Conservation (phyloP, 2,797 vertebrate genomes). For the Lerista edwardsae region DNA sequence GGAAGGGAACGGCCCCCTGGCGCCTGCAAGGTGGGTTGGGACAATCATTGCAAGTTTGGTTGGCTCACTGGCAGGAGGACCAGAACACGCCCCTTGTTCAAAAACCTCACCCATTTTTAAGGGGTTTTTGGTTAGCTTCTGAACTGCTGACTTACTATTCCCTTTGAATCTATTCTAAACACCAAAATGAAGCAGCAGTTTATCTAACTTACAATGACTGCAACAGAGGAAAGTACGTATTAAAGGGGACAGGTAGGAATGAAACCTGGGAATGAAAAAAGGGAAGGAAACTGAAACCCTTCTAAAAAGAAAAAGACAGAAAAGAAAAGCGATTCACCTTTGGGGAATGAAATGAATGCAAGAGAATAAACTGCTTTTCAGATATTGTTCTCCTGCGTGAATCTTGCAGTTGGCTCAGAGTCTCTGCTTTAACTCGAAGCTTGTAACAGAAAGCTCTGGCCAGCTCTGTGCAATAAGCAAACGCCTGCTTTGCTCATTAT, state of each 20-base stretch:
- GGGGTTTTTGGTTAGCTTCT: conserved; percentile 36
- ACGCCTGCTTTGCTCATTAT: conserved; percentile 3
- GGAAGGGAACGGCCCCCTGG: conserved; percentile 23
- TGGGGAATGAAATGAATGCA: conserved; percentile 11
- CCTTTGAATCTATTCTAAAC: neutral
- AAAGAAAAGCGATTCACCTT: conserved; percentile 20
- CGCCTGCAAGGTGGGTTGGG: conserved; percentile 18
- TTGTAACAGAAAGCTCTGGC: neutral
- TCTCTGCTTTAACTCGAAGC: neutral
- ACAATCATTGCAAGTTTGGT: conserved; percentile 31
- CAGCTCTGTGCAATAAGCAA: conserved; percentile 25
- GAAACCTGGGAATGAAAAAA: no score
- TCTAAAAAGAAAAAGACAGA: neutral
- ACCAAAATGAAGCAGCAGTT: neutral
- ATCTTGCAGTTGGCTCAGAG: neutral
- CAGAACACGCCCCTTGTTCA: conserved; percentile 13
- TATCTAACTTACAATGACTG: conserved; percentile 23
- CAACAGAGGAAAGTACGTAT: conserved; percentile 12
- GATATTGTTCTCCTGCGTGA: neutral
- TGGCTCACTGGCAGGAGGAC: conserved; percentile 35
- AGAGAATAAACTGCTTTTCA: conserved; percentile 22
- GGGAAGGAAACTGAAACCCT: conserved; percentile 17
- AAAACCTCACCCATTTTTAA: conserved; percentile 43
- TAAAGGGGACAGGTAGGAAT: conserved; percentile 23
- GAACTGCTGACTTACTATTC: conserved; percentile 17